These are phyloP conservation scores for Nibea coibor DNA, from an alignment of 2,113 vertebrate genomes.

Conservation along the genomic window DNA sequence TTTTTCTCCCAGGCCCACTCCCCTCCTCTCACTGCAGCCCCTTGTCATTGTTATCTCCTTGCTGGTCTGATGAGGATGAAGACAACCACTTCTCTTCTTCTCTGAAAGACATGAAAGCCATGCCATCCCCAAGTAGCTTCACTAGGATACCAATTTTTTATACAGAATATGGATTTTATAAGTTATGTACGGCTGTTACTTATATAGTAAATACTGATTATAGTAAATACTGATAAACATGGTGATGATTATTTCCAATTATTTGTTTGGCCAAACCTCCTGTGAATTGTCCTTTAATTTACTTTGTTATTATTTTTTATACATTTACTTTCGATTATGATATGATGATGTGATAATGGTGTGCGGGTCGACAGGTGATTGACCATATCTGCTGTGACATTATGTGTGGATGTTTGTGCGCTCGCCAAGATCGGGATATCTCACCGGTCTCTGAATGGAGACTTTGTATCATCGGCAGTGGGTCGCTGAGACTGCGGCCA, in stretches of 20 bases:
- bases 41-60: not conserved
- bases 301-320: not conserved
- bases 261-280: not conserved
- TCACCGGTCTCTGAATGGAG: conserved; percentile 40
- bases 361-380: conserved; percentile 15
- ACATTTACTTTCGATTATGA: too few relatives aligned
- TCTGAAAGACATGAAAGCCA: not conserved
- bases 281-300: not conserved
- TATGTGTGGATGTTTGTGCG: conserved; percentile 17
- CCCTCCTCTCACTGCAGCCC: not conserved
- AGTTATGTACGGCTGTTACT: too few relatives aligned
- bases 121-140: not conserved
- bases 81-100: not conserved
- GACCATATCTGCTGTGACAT: conserved; percentile 3
- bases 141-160: not conserved
- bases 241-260: not conserved
- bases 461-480: conserved; percentile 52
- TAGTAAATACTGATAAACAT: too few relatives aligned
- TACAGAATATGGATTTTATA: too few relatives aligned
- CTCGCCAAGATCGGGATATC: conserved; percentile 2
- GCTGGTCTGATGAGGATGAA: not conserved
- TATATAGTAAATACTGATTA: too few relatives aligned
- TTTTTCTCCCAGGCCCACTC: not conserved
- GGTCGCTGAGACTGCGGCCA: conserved; percentile 19
- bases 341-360: too few relatives aligned